Conservation (phyloP, 2,113 vertebrate genomes). For the Ahaetulla prasina region DNA sequence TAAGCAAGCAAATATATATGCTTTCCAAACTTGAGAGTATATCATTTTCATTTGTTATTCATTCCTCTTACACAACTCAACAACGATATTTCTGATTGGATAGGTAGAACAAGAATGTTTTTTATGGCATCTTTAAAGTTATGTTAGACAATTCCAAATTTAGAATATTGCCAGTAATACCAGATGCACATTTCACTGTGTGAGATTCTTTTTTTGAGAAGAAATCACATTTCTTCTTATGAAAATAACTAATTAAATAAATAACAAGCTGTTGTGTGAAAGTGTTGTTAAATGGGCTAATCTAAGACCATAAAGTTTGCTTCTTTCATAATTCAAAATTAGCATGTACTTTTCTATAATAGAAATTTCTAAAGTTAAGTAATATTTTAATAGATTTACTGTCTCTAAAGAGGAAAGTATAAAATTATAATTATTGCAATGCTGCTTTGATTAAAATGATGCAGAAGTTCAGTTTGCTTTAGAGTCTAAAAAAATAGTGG, state of each 20-base stretch:
- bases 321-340: constrained; percentile 21
- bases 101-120: not conserved
- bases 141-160: not conserved
- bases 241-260: not conserved
- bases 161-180: not conserved
- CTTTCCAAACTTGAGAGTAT: not conserved
- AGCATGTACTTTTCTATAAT: constrained; percentile 30
- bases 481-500: not conserved
- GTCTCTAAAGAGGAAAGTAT: constrained; percentile 46
- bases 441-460: constrained; percentile 39
- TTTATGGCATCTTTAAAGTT: not conserved
- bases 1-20: not conserved
- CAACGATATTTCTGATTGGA: not conserved
- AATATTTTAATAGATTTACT: constrained; percentile 43
- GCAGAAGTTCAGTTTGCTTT: constrained; percentile 38
- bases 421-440: constrained; percentile 51
- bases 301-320: not conserved
- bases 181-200: not conserved
- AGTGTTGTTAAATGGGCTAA: not conserved
- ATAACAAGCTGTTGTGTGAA: not conserved
- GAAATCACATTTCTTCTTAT: constrained; percentile 4
- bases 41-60: not conserved
- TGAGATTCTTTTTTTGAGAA: not conserved
- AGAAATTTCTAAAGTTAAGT: constrained; percentile 23
- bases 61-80: not conserved